These are phyloP conservation scores for Amblyraja radiata DNA, from an alignment of 2,797 vertebrate genomes.

Conservation along the genomic window DNA sequence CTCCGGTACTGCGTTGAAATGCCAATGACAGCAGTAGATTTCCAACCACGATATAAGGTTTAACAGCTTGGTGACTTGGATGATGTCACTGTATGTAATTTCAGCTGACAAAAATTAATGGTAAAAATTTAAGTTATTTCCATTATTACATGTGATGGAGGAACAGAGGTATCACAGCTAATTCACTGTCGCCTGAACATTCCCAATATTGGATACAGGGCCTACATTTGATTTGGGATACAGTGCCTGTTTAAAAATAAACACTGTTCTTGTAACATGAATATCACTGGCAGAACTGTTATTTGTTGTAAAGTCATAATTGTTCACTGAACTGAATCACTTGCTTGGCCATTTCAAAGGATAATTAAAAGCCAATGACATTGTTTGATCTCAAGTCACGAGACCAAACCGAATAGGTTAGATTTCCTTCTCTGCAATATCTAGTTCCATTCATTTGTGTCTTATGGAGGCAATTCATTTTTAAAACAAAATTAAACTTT, in stretches of 20 bases:
- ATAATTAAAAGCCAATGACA: no score
- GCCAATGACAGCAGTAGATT: background rate
- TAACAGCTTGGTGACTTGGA: no score
- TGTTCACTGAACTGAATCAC: no score
- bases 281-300: no score
- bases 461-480: no score
- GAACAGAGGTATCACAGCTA: background rate
- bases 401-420: no score
- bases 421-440: no score
- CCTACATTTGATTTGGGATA: background rate
- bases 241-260: background rate
- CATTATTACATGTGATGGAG: background rate
- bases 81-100: background rate
- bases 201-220: background rate
- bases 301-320: no score
- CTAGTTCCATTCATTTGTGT: no score
- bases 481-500: background rate
- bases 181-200: background rate
- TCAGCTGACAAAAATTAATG: background rate
- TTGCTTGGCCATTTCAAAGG: no score
- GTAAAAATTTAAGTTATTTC: background rate
- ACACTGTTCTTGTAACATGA: no score
- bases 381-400: no score
- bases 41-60: background rate
- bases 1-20: background rate